These are phyloP conservation scores for Adela reaumurella DNA, from an alignment of 2,888 invertebrate species.

Conservation along the genomic window DNA sequence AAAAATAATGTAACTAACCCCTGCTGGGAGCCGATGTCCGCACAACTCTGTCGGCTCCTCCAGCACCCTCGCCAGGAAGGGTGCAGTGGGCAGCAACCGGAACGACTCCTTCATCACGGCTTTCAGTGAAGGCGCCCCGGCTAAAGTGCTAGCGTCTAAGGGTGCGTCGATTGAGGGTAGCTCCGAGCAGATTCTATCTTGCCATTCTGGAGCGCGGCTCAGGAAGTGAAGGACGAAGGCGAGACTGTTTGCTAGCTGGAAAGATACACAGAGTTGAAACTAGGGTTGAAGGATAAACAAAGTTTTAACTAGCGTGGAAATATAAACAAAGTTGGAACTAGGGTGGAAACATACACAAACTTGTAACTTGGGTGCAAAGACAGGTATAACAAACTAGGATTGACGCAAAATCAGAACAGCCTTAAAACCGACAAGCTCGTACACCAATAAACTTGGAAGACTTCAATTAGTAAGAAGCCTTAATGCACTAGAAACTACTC, in stretches of 20 bases:
- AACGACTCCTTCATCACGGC: constrained; percentile 79
- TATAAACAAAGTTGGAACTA: too few relatives aligned
- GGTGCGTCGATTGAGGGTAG: constrained; percentile 55
- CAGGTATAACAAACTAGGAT: too few relatives aligned
- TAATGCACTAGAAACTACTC: too few relatives aligned
- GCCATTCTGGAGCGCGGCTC: constrained; percentile 64
- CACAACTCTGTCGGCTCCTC: constrained; percentile 68
- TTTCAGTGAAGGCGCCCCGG: constrained; percentile 68
- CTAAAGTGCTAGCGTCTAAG: constrained; percentile 56
- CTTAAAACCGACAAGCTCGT: too few relatives aligned
- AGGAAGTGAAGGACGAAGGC: constrained; percentile 74
- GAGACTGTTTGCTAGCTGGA: constrained; percentile 74
- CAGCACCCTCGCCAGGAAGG: constrained; percentile 72
- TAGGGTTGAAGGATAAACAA: too few relatives aligned
- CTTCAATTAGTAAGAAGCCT: too few relatives aligned
- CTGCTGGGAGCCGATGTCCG: constrained; percentile 66
- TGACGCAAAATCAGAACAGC: too few relatives aligned
- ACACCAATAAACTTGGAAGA: too few relatives aligned
- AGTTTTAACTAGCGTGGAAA: too few relatives aligned
- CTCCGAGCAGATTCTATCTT: constrained; percentile 64
- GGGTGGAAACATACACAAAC: too few relatives aligned
- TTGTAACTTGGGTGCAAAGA: too few relatives aligned
- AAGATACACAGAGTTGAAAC: too few relatives aligned
- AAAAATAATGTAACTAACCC: constrained; percentile 48
- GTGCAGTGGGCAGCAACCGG: constrained; percentile 71